A percentile compares a stretch with the other conserved stretches of the same genome.
Evolutionary conservation across 1,140 invertebrate species (phyloP).

Genomic region (Penaeus chinensis): DNA sequence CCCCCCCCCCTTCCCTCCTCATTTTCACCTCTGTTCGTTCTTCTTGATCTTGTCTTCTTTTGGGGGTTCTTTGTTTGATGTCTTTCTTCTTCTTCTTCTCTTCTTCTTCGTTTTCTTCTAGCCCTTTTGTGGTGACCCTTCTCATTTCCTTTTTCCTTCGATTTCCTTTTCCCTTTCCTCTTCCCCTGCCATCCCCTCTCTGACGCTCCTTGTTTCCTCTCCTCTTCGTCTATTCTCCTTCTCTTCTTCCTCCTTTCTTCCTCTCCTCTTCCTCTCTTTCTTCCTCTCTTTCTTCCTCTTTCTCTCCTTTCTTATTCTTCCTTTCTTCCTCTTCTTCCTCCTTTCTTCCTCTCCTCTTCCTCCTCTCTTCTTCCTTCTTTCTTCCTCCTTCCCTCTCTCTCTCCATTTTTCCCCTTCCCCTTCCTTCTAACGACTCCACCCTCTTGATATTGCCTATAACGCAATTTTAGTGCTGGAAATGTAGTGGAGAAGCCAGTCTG

Average conservation of each 20-base stretch:
- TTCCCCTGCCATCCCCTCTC: background rate
- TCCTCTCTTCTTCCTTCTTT: no score
- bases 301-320: no score
- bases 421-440: no score
- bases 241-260: background rate
- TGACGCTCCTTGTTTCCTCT: background rate
- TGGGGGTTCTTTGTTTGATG: background rate
- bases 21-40: background rate
- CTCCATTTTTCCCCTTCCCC: no score
- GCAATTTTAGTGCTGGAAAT: no score
- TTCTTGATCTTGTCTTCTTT: background rate
- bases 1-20: background rate
- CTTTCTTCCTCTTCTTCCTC: no score
- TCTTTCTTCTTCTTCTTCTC: background rate
- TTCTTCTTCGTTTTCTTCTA: background rate
- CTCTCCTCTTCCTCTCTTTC: background rate
- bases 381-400: no score
- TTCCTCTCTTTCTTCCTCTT: background rate
- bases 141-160: background rate
- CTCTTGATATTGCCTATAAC: no score
- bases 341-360: no score
- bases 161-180: background rate
- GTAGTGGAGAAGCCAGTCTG: no score
- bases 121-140: background rate
- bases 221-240: background rate